phyloP scores from a whole-genome alignment of 2,888 invertebrate genomes.

The Caenorhabditis japonica region DNA sequence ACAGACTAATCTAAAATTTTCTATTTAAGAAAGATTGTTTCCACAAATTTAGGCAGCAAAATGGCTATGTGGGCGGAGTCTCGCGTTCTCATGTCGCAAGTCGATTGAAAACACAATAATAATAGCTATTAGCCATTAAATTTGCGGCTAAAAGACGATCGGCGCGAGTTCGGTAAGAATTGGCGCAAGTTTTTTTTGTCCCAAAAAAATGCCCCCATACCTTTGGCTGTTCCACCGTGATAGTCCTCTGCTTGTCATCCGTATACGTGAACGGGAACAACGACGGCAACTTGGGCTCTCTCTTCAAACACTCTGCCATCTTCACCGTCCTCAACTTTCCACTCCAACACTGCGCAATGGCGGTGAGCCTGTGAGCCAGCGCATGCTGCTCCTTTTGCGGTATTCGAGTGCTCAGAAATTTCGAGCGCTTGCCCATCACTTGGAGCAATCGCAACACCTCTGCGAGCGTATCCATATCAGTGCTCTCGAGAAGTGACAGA shows the following conservation, averaged over 20 bases:
- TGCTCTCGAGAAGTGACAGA: conserved; percentile 65
- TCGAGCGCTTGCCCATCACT: conserved; percentile 71
- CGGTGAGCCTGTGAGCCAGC: conserved; percentile 64
- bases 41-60: no score
- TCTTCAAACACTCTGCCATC: conserved; percentile 63
- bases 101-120: no score
- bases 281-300: conserved; percentile 39
- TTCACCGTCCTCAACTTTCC: conserved; percentile 64
- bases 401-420: conserved; percentile 64
- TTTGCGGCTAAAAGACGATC: no score
- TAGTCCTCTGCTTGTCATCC: conserved; percentile 38
- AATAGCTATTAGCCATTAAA: no score
- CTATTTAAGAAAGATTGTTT: no score
- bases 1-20: no score
- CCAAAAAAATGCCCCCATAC: no score
- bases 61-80: no score
- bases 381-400: conserved; percentile 52
- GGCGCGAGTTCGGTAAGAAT: no score
- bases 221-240: conserved; percentile 42
- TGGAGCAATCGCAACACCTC: conserved; percentile 69
- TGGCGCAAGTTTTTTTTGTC: no score
- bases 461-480: conserved; percentile 66
- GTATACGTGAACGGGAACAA: conserved; percentile 63
- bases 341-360: conserved; percentile 71
- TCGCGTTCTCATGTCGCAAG: no score